Base-by-base conservation (phyloP, 2,888 invertebrate species). In the Pachycephus smyrnensis region DNA sequence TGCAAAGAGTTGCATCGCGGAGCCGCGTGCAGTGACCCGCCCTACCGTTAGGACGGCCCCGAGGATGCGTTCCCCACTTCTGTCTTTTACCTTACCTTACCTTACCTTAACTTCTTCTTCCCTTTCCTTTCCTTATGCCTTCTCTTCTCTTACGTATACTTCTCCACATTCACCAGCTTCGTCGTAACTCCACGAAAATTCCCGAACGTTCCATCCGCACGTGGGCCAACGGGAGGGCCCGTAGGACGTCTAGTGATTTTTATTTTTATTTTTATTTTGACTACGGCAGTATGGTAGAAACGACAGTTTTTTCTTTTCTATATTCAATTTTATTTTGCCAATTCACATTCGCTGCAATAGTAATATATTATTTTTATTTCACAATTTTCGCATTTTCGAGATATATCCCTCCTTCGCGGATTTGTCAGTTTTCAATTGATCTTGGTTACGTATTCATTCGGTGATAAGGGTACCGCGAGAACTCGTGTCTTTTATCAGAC, bases 31-130 rank as follows among this genome's bases (percentile, higher is more conserved):
- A 91, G 91, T 91, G 91, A 91, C 91, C 91, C 91, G 91, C 91
- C 91, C 91, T 91, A 91, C 91, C 91, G 91, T 91, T 91, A 91
- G 91, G 90, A 91, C 91, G 91, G 91, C 91, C 91, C 91, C 91
- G 91, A 90, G 89, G 89, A 90, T 89, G 89, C 88, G 86, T 89
- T 88, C 86, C 87, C 86, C 87, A 83, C 85, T 83, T 82, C 85
- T 79, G 80, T 82, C 79, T 81, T 82, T 80, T 77, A 81, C 76
- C 76, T 83, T 77, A 69, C 77, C 76, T 83, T 77, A 69, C 77
- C 75, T 76, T 81, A 80, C 81, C 77, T 79, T 79, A 73, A 77
- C 55, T 33, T 71, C 33, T 36, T 40, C 55, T 74, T 35, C 76
- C 55, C 69, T 68, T 69, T 33, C 32, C 74, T 75, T 73, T 79